Base-by-base conservation (phyloP, 2,797 vertebrate genomes). In the Miichthys miiuy region DNA sequence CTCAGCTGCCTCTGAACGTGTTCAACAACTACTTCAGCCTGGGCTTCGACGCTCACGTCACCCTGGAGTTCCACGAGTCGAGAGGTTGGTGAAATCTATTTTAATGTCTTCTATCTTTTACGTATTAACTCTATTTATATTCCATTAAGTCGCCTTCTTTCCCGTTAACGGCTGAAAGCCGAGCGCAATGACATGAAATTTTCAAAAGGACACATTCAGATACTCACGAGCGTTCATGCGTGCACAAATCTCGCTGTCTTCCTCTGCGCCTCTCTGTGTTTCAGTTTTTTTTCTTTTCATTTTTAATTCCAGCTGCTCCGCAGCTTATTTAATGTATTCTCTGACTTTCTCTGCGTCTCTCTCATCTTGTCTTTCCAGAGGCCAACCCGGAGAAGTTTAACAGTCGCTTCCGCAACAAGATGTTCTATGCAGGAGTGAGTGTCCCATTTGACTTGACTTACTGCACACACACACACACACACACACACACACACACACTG, bases 11-110 rank as follows among this genome's bases (percentile, higher is more conserved):
- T 65, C 95, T 99, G 76, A 97, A 96, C 54, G 98, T 99, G 78
- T 99, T 99, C 95, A 99, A 99, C 96, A 99, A 99, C 94, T 99
- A 99, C 96, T 99, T 99, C 96, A 99, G 98, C 92, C 96, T 99
- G 75, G 98, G 98, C 81, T 99, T 99, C 81, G 98, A 99, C 66
- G 98, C 98, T 74, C 98, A 99, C 12, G 98, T 99, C 86, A 99
- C 98, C 0, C 92, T 99, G 91, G 98, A 99, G 92, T 99, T 99
- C 92, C 98, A 99, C 65, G 98, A 99, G 93, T 99, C 98, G 86
- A 95, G 98, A 98, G 98, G 98, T 99, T 81, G 89, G 91, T 76
- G 27, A 21, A 38, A 68, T 58, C 65, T 57, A 8, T 60, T 72
- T 56, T 13, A 10, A 48, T 17, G 38, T 47, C 16, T n/a, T 52